Percentiles rank a stretch among this genome's conserved stretches.
These are phyloP conservation scores for Sympetrum striolatum DNA, from an alignment of 2,888 invertebrate species.

Conservation along the genomic window DNA sequence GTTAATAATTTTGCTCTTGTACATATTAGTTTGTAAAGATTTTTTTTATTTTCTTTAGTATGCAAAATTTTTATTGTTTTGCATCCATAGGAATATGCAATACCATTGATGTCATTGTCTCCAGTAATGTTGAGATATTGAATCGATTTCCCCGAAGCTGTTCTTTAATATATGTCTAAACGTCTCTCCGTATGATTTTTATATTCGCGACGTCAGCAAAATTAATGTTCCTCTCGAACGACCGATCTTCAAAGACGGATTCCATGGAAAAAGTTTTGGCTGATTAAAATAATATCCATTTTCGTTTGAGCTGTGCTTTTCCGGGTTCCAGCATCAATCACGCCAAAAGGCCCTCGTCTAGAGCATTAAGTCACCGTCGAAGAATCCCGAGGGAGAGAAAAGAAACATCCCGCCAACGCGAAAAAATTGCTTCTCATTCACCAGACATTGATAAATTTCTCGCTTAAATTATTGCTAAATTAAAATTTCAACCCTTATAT, in stretches of 20 bases:
- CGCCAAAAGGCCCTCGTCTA: neutral
- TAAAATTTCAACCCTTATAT: neutral
- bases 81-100: too few species aligned
- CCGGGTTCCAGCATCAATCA: neutral
- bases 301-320: neutral
- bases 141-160: too few species aligned
- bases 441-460: neutral
- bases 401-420: neutral
- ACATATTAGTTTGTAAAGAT: too few species aligned
- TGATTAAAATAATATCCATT: neutral
- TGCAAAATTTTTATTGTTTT: too few species aligned
- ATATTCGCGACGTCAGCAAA: neutral
- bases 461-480: neutral
- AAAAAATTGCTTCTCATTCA: neutral
- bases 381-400: neutral
- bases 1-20: too few species aligned
- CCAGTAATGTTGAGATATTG: too few species aligned
- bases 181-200: neutral
- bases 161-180: neutral
- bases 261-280: neutral
- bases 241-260: neutral
- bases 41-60: too few species aligned
- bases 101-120: too few species aligned
- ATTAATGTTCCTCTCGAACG: neutral
- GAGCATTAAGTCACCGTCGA: neutral